Evolutionary conservation across 2,113 vertebrate species (phyloP).

Genomic region (Noctilio leporinus): DNA sequence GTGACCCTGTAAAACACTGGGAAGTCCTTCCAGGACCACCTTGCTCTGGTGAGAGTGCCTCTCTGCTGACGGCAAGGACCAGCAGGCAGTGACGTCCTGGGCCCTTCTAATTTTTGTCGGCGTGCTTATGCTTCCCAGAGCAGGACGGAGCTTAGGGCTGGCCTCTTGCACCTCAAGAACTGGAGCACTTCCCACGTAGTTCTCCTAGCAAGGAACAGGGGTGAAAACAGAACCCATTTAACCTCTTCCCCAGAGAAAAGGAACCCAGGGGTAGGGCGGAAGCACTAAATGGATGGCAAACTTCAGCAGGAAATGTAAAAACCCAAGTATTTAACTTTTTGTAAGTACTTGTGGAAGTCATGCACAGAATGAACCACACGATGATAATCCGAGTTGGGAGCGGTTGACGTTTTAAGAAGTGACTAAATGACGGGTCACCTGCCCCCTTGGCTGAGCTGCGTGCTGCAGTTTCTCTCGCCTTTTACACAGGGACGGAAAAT

Average conservation of each 20-base stretch:
- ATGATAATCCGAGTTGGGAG: background rate
- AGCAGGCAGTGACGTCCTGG: accelerated
- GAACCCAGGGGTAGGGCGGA: background rate
- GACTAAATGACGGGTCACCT: background rate
- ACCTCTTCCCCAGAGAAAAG: background rate
- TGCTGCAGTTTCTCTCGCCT: background rate
- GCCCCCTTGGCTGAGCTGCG: background rate
- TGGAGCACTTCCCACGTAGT: background rate
- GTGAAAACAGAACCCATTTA: background rate
- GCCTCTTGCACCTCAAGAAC: background rate
- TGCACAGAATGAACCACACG: background rate
- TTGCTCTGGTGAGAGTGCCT: background rate
- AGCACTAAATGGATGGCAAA: background rate
- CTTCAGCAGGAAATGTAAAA: background rate
- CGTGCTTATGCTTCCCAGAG: background rate
- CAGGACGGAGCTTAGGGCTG: no score
- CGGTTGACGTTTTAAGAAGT: background rate
- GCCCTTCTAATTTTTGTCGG: no score
- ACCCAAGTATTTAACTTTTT: background rate
- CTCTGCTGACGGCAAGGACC: background rate
- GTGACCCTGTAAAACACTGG: background rate
- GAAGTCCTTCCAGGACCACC: background rate
- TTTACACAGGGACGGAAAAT: slow-evolving; percentile 84
- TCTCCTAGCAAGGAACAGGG: background rate
- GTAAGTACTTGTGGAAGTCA: background rate